Conservation (phyloP, 2,797 vertebrate species). For the Galaxias olidus region DNA sequence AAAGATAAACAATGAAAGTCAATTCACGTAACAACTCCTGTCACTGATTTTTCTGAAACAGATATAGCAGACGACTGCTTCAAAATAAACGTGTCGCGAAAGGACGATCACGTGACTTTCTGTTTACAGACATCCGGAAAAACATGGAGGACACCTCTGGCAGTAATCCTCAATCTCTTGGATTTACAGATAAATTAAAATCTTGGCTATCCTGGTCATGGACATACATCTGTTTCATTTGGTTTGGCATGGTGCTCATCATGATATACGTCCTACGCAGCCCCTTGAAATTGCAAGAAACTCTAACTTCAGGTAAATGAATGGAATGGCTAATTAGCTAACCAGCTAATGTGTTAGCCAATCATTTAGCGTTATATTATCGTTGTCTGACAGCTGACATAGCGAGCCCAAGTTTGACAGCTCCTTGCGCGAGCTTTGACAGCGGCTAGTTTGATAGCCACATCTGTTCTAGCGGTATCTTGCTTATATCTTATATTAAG, state of each 20-base stretch:
- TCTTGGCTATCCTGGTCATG: conserved; percentile 83
- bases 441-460: no score
- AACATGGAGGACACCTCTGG: conserved; percentile 87
- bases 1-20: no score
- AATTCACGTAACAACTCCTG: no score
- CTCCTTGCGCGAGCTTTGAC: conserved; percentile 7
- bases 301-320: conserved; percentile 86
- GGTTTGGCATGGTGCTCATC: conserved; percentile 82
- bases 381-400: no score
- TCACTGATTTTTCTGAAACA: no score
- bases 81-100: no score
- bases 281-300: conserved; percentile 90
- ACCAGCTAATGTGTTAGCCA: conserved; percentile 36
- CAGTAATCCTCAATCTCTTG: conserved; percentile 74
- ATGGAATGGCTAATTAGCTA: conserved; percentile 53
- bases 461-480: no score
- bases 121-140: conserved; percentile 84
- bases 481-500: no score
- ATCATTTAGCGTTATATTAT: conserved; percentile 21
- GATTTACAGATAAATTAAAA: conserved; percentile 84
- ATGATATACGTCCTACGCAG: conserved; percentile 90
- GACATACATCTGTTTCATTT: conserved; percentile 85
- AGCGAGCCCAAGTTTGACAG: conserved; percentile 46
- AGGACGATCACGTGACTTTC: conserved; percentile 69
- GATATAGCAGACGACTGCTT: no score